Base-by-base conservation (phyloP, 2,797 vertebrate species). In the Malacoraja senta region DNA sequence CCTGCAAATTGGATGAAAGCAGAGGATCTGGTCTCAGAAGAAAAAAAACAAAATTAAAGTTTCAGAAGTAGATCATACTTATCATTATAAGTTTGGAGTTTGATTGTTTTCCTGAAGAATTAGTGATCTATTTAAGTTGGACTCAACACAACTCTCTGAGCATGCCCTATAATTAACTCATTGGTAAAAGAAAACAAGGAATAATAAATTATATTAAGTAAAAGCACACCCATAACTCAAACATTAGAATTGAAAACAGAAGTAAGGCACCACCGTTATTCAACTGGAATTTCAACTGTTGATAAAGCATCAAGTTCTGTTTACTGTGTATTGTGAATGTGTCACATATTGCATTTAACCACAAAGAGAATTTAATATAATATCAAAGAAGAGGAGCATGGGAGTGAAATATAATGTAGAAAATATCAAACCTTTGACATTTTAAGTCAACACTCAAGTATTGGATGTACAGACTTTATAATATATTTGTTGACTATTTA, bases 151-250 rank as follows among this genome's bases (percentile, higher is more conserved):
- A 88, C 61, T 61, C 29, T 58, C 44, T 58, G 24, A 68, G n/a
- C 24, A 68, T 88, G 29, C 3, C 63, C 84, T 19, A 88, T 63
- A 88, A 88, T 68, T 53, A 38, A 38, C 44, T 26, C 80, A 83
- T 44, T 44, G 24, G 9, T 83, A 83, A 83, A 83, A 83, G 44
- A 53, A 83, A 24, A 58, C 38, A 35, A 78, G 32, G 80, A 83
- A 38, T 26, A 83, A 53, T 44, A 53, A 53, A 53, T 44, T 83
- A 58, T 58, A 29, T 74, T 74, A 74, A 93, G 81, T 0, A 94
- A 94, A 94, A 93, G 0, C 8, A 93, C 35, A 91, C 0, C n/a
- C n/a, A 93, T 95, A 94, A 94, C 94, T 94, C 93, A 94, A 94
- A 93, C 71, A 94, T 91, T 32, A 93, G 93, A 61, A 24, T 94